These are phyloP conservation scores for Rhea americana DNA, from an alignment of 2,113 vertebrate genomes.

Conservation along the genomic window DNA sequence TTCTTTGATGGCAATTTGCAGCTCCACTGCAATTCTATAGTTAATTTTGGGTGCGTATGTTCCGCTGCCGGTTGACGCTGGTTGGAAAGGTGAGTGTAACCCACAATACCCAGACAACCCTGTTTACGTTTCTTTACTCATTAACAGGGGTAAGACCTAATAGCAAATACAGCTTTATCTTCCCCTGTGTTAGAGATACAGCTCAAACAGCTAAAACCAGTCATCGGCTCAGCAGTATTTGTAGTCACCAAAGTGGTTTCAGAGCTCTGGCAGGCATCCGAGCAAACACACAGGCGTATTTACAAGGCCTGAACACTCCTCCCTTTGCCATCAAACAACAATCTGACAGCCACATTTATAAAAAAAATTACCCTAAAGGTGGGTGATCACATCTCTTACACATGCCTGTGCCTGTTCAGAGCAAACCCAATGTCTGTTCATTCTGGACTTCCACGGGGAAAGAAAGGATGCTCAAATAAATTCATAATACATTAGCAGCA, in stretches of 20 bases:
- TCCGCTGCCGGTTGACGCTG: neutral
- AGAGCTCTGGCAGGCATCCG: neutral
- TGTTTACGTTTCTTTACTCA: slow-evolving; percentile 68
- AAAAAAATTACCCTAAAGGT: neutral
- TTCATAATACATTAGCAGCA: neutral
- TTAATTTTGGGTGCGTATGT: slow-evolving; percentile 1
- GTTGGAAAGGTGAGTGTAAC: slow-evolving; percentile 1
- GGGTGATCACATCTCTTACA: neutral
- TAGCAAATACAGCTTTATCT: slow-evolving; percentile 14
- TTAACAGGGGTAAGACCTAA: slow-evolving; percentile 59
- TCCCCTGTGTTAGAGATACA: slow-evolving; percentile 6
- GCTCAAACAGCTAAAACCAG: neutral
- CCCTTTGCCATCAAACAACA: neutral
- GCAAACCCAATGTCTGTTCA: neutral
- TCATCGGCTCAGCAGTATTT: neutral
- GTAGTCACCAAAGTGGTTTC: neutral
- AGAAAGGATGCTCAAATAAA: neutral
- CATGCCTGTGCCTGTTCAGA: neutral
- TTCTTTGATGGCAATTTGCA: neutral
- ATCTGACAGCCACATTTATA: neutral
- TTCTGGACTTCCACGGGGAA: neutral
- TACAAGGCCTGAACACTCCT: neutral
- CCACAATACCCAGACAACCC: neutral
- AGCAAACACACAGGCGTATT: neutral
- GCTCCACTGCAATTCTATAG: neutral